phyloP scores from a whole-genome alignment of 2,113 vertebrate genomes.

The Onychostruthus taczanowskii region DNA sequence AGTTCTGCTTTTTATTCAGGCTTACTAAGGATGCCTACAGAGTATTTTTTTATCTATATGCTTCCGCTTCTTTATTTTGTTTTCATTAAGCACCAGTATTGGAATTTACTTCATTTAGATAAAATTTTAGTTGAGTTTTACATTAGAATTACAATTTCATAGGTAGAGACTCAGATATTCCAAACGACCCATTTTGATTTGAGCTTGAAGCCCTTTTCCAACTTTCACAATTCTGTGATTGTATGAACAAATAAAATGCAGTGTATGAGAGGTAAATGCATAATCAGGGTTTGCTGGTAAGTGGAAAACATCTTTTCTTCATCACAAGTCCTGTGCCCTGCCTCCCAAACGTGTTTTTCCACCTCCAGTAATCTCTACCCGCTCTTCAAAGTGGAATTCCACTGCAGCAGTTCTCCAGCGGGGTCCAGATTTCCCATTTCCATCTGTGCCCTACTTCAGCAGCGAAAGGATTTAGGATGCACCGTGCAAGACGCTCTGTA shows the following conservation, averaged over 20 bases:
- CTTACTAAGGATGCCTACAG: not conserved
- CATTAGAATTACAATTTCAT: not conserved
- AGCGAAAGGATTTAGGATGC: not conserved
- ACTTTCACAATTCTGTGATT: accelerated
- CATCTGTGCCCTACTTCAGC: not conserved
- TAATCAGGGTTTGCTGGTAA: not conserved
- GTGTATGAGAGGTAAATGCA: not conserved
- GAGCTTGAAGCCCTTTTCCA: not conserved
- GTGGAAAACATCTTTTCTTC: not conserved
- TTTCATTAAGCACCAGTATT: not conserved
- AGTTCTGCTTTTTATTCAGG: not conserved
- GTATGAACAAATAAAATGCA: not conserved
- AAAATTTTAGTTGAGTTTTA: not conserved
- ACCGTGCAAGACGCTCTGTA: not conserved
- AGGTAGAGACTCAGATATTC: not conserved
- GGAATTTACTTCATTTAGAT: not conserved
- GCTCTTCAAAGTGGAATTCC: not conserved
- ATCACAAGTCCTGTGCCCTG: not conserved
- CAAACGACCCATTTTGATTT: not conserved
- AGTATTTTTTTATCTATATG: accelerated
- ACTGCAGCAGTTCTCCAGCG: not conserved
- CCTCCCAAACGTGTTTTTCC: not conserved
- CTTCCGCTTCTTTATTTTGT: not conserved
- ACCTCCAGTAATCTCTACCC: not conserved
- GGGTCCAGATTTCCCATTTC: not conserved